Evolutionary conservation across 1,140 invertebrate species (phyloP).

Genomic region (Drosophila eugracilis): DNA sequence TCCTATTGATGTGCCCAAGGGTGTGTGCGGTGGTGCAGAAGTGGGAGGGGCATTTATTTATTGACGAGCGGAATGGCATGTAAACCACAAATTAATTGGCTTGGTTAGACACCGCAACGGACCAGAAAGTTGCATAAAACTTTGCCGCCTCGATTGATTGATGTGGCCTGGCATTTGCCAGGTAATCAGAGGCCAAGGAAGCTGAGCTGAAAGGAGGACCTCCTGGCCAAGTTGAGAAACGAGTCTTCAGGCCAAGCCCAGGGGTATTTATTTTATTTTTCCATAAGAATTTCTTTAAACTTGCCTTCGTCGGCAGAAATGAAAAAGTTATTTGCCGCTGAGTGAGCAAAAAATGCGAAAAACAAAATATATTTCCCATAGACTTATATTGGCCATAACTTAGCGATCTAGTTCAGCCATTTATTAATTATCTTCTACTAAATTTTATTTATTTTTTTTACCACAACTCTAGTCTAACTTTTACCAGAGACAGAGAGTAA

Average conservation of each 20-base stretch:
- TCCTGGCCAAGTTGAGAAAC: slow-evolving; percentile 25
- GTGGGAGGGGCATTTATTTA: slow-evolving; percentile 49
- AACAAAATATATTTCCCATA: background rate
- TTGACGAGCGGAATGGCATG: slow-evolving; percentile 56
- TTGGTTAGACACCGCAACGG: slow-evolving; percentile 62
- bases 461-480: slow-evolving; percentile 12
- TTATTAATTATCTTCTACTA: slow-evolving; percentile 33
- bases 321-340: slow-evolving; percentile 20
- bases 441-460: slow-evolving; percentile 37
- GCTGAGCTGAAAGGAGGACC: slow-evolving; percentile 1
- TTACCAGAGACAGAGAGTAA: slow-evolving; percentile 7
- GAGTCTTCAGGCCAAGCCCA: slow-evolving; percentile 27
- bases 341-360: slow-evolving; percentile 8
- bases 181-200: slow-evolving; percentile 39
- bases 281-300: slow-evolving; percentile 12
- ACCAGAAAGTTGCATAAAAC: slow-evolving; percentile 60
- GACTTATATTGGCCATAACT: slow-evolving; percentile 16
- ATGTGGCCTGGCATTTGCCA: slow-evolving; percentile 51
- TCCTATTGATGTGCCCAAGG: slow-evolving; percentile 31
- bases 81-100: slow-evolving; percentile 73
- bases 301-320: slow-evolving; percentile 8
- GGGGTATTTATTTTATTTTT: slow-evolving; percentile 52
- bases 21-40: slow-evolving; percentile 11
- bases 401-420: slow-evolving; percentile 9
- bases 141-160: slow-evolving; percentile 67